Percentiles rank a stretch among this genome's conserved stretches.
phyloP scores from a whole-genome alignment of 1,140 invertebrate species.

The Pseudobourletiella spinata region DNA sequence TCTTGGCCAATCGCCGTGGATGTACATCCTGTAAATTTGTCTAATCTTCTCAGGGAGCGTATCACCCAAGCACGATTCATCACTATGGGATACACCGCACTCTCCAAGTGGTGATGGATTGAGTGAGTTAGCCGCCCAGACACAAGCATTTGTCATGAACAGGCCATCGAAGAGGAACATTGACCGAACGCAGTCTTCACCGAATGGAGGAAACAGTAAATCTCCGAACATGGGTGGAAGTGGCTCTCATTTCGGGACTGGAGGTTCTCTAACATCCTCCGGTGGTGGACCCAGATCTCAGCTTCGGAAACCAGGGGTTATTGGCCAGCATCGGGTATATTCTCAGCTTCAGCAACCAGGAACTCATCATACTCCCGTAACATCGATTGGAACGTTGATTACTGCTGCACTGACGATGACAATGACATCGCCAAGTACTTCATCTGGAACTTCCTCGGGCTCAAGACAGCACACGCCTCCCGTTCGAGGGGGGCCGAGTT shows the following conservation, averaged over 20 bases:
- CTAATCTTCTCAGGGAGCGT: conserved; percentile 10
- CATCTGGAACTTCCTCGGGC: neutral
- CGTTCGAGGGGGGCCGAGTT: neutral
- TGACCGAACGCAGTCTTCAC: neutral
- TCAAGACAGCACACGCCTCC: conserved; percentile 14
- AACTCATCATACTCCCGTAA: neutral
- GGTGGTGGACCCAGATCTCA: conserved; percentile 3
- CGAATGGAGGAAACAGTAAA: no score
- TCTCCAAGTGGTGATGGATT: conserved; percentile 15
- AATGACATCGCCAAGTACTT: neutral
- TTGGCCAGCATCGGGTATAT: conserved; percentile 12
- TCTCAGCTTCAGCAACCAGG: neutral
- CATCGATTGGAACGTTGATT: neutral
- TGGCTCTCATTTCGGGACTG: no score
- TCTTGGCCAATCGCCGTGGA: no score
- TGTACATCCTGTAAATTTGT: neutral
- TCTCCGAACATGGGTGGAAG: no score
- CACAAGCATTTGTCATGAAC: conserved; percentile 16
- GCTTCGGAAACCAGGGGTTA: conserved; percentile 13
- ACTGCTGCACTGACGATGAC: neutral
- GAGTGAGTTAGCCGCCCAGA: conserved; percentile 12
- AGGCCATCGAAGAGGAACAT: conserved; percentile 7
- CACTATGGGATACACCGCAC: conserved; percentile 22
- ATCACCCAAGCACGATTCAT: conserved; percentile 12
- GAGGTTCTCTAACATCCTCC: neutral